Conservation (phyloP, 2,888 invertebrate genomes). For the Auanema freiburgensis region DNA sequence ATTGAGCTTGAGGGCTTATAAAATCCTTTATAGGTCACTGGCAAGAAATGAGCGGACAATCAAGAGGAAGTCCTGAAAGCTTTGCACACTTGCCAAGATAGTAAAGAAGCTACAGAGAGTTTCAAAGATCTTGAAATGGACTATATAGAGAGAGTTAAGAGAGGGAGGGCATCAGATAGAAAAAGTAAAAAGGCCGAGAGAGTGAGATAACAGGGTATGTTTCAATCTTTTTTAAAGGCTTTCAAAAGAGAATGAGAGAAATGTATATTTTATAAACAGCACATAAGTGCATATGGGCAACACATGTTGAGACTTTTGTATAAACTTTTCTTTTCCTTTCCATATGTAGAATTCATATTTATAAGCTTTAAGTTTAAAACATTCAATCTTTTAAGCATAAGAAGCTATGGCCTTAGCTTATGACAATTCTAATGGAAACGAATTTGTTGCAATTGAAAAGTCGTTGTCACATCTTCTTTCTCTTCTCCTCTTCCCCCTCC, state of each 20-base stretch:
- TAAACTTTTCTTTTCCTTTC: not conserved
- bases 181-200: conserved; percentile 7
- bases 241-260: not conserved
- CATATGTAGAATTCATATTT: conserved; percentile 3
- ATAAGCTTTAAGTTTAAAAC: not conserved
- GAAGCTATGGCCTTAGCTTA: no score
- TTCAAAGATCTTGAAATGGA: no score
- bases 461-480: not conserved
- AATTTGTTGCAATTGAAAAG: conserved; percentile 1
- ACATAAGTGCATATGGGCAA: not conserved
- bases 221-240: not conserved
- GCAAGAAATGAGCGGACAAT: no score
- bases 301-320: no score
- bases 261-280: not conserved
- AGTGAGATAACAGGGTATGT: not conserved
- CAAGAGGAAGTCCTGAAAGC: no score
- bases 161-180: no score
- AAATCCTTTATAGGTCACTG: no score
- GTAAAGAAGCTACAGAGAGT: no score
- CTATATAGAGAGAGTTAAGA: no score
- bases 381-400: no score
- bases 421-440: not conserved
- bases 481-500: not conserved
- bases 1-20: no score
- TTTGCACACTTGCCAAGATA: no score